These are phyloP conservation scores for Phocides pigmalion DNA, from an alignment of 1,140 invertebrate species.

Conservation along the genomic window DNA sequence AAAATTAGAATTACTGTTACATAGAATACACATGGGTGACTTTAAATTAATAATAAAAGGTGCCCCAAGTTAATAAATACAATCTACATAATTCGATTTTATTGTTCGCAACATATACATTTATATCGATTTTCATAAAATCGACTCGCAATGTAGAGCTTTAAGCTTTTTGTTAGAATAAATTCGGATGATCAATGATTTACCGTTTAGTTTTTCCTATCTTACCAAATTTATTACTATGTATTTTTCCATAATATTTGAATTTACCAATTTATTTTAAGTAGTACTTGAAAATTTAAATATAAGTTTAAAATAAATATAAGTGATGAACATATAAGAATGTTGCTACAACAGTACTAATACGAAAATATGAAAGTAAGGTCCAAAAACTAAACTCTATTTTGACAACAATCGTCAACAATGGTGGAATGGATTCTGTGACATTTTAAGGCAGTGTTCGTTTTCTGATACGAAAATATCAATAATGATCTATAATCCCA, in stretches of 20 bases:
- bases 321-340: not conserved
- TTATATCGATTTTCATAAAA: too few species aligned
- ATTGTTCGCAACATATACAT: too few species aligned
- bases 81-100: too few species aligned
- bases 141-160: too few species aligned
- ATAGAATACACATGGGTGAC: too few species aligned
- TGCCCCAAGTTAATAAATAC: too few species aligned
- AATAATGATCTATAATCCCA: constrained; percentile 79
- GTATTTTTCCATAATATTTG: too few species aligned
- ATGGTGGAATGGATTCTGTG: constrained; percentile 80
- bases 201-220: constrained; percentile 18
- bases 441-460: constrained; percentile 76
- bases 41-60: too few species aligned
- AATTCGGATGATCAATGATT: constrained; percentile 16
- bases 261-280: not conserved
- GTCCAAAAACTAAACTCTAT: constrained; percentile 58
- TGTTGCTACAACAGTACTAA: not conserved
- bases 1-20: too few species aligned
- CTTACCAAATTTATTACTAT: not conserved
- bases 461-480: constrained; percentile 80
- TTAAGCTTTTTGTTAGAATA: not conserved
- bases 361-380: not conserved
- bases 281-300: not conserved
- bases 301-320: constrained; percentile 15
- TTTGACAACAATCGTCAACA: constrained; percentile 83